Base-by-base conservation (phyloP, 2,113 vertebrate genomes). In the Daubentonia madagascariensis region DNA sequence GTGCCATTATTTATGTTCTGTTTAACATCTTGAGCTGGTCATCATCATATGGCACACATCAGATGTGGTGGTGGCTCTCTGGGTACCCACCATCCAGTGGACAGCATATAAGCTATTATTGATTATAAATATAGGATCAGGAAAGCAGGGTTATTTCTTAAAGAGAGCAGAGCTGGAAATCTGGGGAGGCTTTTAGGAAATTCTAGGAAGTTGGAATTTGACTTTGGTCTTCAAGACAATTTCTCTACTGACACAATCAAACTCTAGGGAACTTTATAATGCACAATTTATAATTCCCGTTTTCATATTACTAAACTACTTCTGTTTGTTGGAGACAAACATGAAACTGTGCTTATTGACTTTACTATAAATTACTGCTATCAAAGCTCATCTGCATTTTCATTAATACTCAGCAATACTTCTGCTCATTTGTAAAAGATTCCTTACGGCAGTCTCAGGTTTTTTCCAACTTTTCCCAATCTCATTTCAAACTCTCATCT, bases 1-100 rank as follows among this genome's bases (percentile, higher is more conserved):
- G 52, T 28, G 8, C 17, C 1, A 7, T 84, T 18, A 45, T 72
- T 50, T 1, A 1, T n/a, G 48, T 35, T 68, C 13, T 52, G 9
- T 35, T 52, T 72, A 17, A 30, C 18, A 37, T 37, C 30, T 35
- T 76, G 72, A 54, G 6, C 59, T 50, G 20, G 0, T 50, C 10
- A 13, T 1, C 40, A 11, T 0, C n/a, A 37, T 4, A 28, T 22
- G 6, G 13, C 7, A 1, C 6, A 32, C 25, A 3, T 10, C 18
- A 73, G 30, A 48, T 4, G 12, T 32, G 23, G 17, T 7, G 6
- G 6, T 52, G 10, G 63, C 16, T 59, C 40, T 57, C 28, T 20
- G 8, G 0, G 13, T 59, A 16, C 61, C 63, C 20, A 16, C 22
- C 37, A 35, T 30, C 5, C 32, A 50, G 2, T 25, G 3, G 3